Evolutionary conservation across 2,797 vertebrate genomes (phyloP), one percentile per base, ranked within the genome.

Genomic region (Anguilla pacifica): DNA sequence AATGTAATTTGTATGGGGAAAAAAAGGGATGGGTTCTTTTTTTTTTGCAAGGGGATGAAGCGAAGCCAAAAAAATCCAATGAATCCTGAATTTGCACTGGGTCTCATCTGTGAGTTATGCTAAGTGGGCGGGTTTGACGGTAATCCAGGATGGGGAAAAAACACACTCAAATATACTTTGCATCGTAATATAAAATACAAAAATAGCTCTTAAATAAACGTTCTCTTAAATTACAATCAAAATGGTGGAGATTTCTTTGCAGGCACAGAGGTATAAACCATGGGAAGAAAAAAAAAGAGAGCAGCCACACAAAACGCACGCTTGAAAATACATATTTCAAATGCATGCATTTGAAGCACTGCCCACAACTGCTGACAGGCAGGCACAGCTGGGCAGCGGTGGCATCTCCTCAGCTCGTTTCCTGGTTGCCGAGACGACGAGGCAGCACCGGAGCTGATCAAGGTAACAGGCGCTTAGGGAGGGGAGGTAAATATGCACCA

Each of bases 401-500:
- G 17, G 46, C 79, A 82, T 82, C 79, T 49, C 46, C 35, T 43
- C 67, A 43, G 43, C 77, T 13, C 22, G 49, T 39, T 87, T 82
- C 70, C 70, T 67, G 74, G 61, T 89, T 85, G 72, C 84, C 49
- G 25, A 85, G 51, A 81, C 72, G 84, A 74, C 77, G 61, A 81
- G 46, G 61, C 17, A 25, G 64, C 74, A 51, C 19, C 22, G 17
- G 79, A 22, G 19, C 79, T 49, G 79, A 82, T 51, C 43, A 51
- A 82, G 25, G 43, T 49, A 51, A 51, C 22, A 25, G 85, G 55
- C 43, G 17, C 7, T 46, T 39, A 31, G 19, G 25, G 46, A 25
- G 35, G 46, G 43, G 59, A 17, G 72, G 72, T 77, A 17, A 77
- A 77, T 39, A 39, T 17, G 72, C 35, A 17, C 72, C 35, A 39